Evolutionary conservation across 2,113 vertebrate genomes (phyloP).

Genomic region (Coturnix japonica): DNA sequence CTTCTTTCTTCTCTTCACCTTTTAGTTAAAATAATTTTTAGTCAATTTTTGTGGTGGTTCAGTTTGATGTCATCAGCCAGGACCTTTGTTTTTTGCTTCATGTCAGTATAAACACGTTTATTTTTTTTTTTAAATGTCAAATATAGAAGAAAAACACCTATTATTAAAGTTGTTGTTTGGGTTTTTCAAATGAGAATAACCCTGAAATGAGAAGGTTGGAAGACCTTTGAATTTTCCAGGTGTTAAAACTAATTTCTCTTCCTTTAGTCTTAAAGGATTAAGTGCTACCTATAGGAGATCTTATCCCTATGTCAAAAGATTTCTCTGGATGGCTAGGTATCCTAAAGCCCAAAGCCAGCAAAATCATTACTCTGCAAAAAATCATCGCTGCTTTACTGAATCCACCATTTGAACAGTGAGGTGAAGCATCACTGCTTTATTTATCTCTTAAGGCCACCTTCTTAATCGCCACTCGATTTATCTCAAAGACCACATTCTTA

Average conservation of each 20-base stretch:
- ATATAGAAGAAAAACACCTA: neutral
- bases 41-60: neutral
- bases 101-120: neutral
- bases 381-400: slow-evolving; percentile 40
- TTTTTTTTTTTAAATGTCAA: neutral
- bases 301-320: slow-evolving; percentile 70
- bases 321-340: slow-evolving; percentile 58
- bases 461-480: slow-evolving; percentile 39
- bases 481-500: slow-evolving; percentile 50
- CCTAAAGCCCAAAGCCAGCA: slow-evolving; percentile 49
- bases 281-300: slow-evolving; percentile 59
- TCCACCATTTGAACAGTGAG: slow-evolving; percentile 46
- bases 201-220: neutral
- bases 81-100: neutral
- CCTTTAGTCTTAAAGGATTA: slow-evolving; percentile 71
- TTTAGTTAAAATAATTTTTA: neutral
- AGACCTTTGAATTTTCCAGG: slow-evolving; percentile 48
- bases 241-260: slow-evolving; percentile 67
- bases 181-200: neutral
- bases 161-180: neutral
- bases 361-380: slow-evolving; percentile 42
- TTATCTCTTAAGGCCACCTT: slow-evolving; percentile 61
- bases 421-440: slow-evolving; percentile 38
- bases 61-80: neutral
- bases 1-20: neutral